Evolutionary conservation across 2,888 invertebrate species (phyloP).

Genomic region (Teleiodes luculella): DNA sequence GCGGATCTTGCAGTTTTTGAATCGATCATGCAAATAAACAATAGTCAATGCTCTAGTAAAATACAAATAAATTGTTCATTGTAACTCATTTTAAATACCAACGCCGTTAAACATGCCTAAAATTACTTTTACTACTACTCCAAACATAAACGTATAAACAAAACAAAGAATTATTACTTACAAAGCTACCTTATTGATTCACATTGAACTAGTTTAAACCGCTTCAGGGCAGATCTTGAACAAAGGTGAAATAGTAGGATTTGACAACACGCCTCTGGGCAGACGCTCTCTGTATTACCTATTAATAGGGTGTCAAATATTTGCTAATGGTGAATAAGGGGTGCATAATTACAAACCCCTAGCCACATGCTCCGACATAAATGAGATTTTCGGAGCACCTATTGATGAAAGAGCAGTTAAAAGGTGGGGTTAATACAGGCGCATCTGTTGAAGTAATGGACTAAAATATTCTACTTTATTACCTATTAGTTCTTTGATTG

Average conservation of each 20-base stretch:
- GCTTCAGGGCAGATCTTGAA: background rate
- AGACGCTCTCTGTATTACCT: background rate
- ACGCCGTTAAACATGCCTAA: too few species aligned
- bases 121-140: too few species aligned
- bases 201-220: background rate
- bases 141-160: too few species aligned
- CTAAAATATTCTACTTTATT: background rate
- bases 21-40: too few species aligned
- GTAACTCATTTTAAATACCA: too few species aligned
- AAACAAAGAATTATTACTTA: too few species aligned
- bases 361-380: constrained; percentile 7
- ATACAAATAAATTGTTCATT: too few species aligned
- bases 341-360: constrained; percentile 10
- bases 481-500: too few species aligned
- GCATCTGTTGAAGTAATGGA: background rate
- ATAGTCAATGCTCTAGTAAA: too few species aligned
- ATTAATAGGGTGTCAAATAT: constrained; percentile 10
- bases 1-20: too few species aligned
- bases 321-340: constrained; percentile 8
- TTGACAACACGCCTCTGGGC: background rate
- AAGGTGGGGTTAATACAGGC: constrained; percentile 1
- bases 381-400: constrained; percentile 8
- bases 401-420: constrained; percentile 7
- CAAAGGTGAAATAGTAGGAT: background rate
- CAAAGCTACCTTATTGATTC: too few species aligned